Evolutionary conservation across 2,113 vertebrate genomes (phyloP), one percentile per base, ranked within the genome.

Genomic region (Triplophysa tibetana): DNA sequence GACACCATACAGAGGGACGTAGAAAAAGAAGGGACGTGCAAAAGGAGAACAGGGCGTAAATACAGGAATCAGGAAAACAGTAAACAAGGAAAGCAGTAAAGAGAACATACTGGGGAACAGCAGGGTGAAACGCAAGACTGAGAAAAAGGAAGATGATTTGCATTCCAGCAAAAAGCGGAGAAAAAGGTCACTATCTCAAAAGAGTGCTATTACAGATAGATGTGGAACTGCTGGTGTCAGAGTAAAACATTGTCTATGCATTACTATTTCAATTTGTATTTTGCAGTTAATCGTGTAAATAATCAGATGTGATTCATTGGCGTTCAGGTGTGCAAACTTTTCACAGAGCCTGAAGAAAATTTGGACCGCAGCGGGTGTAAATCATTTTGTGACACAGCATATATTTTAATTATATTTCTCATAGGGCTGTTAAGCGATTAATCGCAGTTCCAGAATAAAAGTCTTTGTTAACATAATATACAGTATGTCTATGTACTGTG

Each of bases 41-140:
- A 24, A 54, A 50, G 58, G 23, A 74, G 52, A 72, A 56, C 26
- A 66, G 48, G 19, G 78, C 60, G 61, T 67, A 72, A 69, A 50
- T 24, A 33, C 60, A 64, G 43, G 56, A 19, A 48, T 79, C n/a
- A 75, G 70, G 66, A 79, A 62, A 23, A 72, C 23, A 24, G 16
- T 19, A 52, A 68, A 41, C 48, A 19, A 72, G 23, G 68, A 83
- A 33, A 56, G 24, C 14, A 72, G 23, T 63, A 81, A 33, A 56
- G 24, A 26, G 52, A 26, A 70, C 56, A 74, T 58, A 65, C 48
- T 54, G 41, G 54, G 54, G 56, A 54, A 75, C 19, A 65, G 63
- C 29, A 74, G 56, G 77, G 45, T 26, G 3, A 79, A 72, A 66
- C 21, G 52, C 23, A 61, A 69, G 45, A 56, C 58, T 61, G 43